A percentile compares a stretch with the other conserved stretches of the same genome.
phyloP scores from a whole-genome alignment of 2,888 invertebrate genomes.

The Pseudeuparius sepicola region DNA sequence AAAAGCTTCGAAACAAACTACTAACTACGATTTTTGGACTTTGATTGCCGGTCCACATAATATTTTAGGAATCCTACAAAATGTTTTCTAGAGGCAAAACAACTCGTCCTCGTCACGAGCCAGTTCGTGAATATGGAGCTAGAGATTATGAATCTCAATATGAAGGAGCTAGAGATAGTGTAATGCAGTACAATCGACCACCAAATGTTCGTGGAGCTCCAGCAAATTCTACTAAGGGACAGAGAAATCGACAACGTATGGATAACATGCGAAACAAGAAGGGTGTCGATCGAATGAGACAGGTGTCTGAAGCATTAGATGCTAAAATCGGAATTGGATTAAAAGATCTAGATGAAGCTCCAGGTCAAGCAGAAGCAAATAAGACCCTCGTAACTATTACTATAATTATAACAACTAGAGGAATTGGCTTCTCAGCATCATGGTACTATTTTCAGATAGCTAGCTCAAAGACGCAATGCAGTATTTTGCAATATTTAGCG shows the following conservation, averaged over 20 bases:
- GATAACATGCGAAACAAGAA: not conserved
- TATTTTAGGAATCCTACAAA: too few relatives aligned
- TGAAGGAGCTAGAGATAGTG: too few relatives aligned
- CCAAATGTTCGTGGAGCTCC: too few relatives aligned
- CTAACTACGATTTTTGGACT: not conserved
- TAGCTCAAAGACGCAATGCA: not conserved
- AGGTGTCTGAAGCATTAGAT: not conserved
- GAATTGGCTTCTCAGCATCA: not conserved
- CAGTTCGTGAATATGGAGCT: too few relatives aligned
- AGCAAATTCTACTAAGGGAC: too few relatives aligned
- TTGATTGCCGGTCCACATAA: not conserved
- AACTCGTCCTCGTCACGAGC: too few relatives aligned
- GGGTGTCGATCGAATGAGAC: not conserved
- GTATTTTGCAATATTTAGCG: not conserved
- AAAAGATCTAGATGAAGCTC: slow-evolving; percentile 1
- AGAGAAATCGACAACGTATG: too few relatives aligned
- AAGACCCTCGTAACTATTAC: not conserved
- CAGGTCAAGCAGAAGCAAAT: not conserved
- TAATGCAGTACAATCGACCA: too few relatives aligned
- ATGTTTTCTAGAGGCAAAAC: too few relatives aligned
- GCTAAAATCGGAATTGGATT: not conserved
- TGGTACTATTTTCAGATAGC: not conserved
- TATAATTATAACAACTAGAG: not conserved
- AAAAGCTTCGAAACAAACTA: not conserved
- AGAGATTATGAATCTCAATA: too few relatives aligned